These are phyloP conservation scores for Chaenogobius annularis DNA, from an alignment of 2,113 vertebrate genomes.

Conservation along the genomic window DNA sequence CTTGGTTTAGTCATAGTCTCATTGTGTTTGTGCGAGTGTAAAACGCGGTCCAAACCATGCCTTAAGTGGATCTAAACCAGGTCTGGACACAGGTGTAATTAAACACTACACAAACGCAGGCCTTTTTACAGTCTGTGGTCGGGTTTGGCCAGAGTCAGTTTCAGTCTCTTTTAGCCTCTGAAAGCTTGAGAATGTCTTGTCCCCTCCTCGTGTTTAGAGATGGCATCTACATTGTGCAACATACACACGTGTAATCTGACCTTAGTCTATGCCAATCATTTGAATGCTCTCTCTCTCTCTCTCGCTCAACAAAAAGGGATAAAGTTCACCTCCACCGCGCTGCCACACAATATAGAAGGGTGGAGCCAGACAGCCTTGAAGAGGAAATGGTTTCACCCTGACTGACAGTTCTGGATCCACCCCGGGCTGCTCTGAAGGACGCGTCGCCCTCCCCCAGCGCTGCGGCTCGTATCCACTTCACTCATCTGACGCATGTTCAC, in stretches of 20 bases:
- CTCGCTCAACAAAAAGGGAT: conserved; percentile 48
- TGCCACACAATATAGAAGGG: conserved; percentile 65
- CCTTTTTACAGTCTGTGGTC: conserved; percentile 28
- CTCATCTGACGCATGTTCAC: conserved; percentile 31
- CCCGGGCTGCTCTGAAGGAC: conserved; percentile 59
- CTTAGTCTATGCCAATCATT: conserved; percentile 60
- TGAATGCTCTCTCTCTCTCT: conserved; percentile 25
- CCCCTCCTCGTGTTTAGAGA: conserved; percentile 19
- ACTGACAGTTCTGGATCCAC: conserved; percentile 59
- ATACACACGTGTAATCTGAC: conserved; percentile 61
- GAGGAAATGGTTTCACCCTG: conserved; percentile 66
- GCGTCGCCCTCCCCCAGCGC: neutral
- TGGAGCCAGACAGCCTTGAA: conserved; percentile 68
- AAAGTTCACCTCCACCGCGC: conserved; percentile 64
- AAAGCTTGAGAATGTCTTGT: conserved; percentile 32
- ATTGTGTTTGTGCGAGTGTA: no score
- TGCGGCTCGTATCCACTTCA: conserved; percentile 28
- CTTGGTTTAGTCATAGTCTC: no score
- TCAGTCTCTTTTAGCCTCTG: conserved; percentile 31
- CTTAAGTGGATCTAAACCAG: neutral
- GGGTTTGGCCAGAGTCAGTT: conserved; percentile 36
- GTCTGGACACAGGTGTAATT: neutral
- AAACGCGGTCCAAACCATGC: no score
- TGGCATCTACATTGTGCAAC: conserved; percentile 45
- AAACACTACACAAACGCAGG: conserved; percentile 11